Conservation (phyloP, 1,140 invertebrate species). For the Caenorhabditis briggsae region DNA sequence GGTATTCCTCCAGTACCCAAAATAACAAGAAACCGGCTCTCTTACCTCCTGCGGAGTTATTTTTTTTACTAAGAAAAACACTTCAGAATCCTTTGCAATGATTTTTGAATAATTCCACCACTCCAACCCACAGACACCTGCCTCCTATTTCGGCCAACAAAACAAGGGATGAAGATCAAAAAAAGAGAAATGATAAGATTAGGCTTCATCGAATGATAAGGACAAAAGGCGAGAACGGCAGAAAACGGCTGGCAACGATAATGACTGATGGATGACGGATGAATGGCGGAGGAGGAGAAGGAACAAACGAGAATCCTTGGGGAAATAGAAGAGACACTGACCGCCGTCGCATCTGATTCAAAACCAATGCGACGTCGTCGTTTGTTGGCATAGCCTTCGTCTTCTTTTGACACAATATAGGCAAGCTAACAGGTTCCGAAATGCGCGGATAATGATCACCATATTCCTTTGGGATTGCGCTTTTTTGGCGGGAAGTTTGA, state of each 20-base stretch:
- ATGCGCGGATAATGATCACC: constrained; percentile 34
- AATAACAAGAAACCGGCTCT: constrained; percentile 39
- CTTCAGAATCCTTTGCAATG: background rate
- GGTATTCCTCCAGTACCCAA: background rate
- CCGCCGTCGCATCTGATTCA: constrained; percentile 39
- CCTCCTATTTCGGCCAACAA: background rate
- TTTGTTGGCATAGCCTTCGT: constrained; percentile 18
- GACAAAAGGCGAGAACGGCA: constrained; percentile 22
- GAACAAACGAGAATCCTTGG: constrained; percentile 41
- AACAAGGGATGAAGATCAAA: background rate
- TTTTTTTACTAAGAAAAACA: constrained; percentile 3
- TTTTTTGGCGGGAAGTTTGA: background rate
- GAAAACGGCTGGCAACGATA: background rate
- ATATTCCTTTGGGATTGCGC: constrained; percentile 25
- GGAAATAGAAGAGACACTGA: background rate
- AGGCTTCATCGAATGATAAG: constrained; percentile 23
- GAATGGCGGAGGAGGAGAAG: background rate
- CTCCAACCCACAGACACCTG: background rate
- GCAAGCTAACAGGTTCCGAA: constrained; percentile 38
- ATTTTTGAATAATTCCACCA: background rate
- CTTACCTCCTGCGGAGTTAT: constrained; percentile 18
- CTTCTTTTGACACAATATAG: background rate
- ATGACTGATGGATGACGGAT: background rate
- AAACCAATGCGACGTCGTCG: constrained; percentile 39
- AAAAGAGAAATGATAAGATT: constrained; percentile 11